These are phyloP conservation scores for Lytechinus pictus DNA, from an alignment of 35 echinoderm and acorn worm species.

Conservation along the genomic window DNA sequence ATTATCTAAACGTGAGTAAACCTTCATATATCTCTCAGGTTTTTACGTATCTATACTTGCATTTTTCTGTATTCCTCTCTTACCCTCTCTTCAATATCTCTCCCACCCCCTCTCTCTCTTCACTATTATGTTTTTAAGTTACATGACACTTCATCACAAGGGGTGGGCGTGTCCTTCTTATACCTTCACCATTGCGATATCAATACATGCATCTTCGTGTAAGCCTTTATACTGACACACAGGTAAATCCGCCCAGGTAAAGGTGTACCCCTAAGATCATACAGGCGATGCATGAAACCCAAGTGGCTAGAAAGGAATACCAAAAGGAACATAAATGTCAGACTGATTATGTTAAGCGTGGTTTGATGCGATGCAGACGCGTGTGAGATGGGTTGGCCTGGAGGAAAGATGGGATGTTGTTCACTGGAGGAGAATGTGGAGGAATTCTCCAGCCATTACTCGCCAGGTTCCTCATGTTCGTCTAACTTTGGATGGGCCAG, in stretches of 20 bases:
- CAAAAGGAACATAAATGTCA: conserved; percentile 1
- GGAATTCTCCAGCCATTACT: not conserved
- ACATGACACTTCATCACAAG: not conserved
- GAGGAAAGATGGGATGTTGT: not conserved
- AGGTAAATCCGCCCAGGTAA: not conserved
- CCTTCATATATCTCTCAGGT: too few species aligned
- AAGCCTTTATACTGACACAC: not conserved
- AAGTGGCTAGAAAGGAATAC: not conserved
- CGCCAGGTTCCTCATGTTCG: not conserved
- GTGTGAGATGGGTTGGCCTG: not conserved
- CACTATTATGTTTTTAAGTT: not conserved
- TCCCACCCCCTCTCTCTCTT: not conserved
- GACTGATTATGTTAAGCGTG: not conserved
- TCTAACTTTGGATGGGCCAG: too few species aligned
- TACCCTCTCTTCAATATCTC: not conserved
- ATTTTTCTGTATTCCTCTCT: not conserved
- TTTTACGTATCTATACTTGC: too few species aligned
- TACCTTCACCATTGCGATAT: not conserved
- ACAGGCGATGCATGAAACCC: not conserved
- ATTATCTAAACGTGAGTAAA: too few species aligned
- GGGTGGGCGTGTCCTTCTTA: not conserved
- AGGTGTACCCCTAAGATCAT: not conserved
- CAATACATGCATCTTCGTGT: not conserved
- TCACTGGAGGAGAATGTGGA: not conserved
- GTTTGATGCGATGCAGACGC: not conserved